A percentile compares a stretch with the other conserved stretches of the same genome.
These are phyloP conservation scores for Telmatochromis brichardi DNA, from an alignment of 2,113 vertebrate species.

Conservation along the genomic window DNA sequence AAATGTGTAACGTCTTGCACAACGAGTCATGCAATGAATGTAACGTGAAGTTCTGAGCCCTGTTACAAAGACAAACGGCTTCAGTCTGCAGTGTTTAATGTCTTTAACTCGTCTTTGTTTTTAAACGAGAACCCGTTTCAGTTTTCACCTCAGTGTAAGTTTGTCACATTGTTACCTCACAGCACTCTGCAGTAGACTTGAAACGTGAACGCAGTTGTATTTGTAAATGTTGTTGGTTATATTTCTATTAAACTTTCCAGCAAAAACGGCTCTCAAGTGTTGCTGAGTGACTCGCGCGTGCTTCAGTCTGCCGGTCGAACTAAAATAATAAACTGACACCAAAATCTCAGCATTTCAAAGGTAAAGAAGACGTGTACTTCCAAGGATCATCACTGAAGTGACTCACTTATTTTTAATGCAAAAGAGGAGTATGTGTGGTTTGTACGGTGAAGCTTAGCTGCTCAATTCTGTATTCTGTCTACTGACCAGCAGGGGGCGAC, in stretches of 20 bases:
- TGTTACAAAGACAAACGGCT: background rate
- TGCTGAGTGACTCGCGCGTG: background rate
- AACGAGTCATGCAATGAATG: background rate
- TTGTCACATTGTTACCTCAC: background rate
- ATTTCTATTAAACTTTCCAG: background rate
- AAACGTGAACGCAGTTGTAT: background rate
- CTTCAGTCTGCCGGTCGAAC: background rate
- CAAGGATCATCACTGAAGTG: background rate
- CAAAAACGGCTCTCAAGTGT: background rate
- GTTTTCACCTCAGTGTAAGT: background rate
- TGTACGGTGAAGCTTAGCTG: background rate
- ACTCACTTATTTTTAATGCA: background rate
- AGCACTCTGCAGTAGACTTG: background rate
- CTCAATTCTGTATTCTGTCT: background rate
- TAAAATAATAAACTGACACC: background rate
- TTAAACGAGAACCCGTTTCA: background rate
- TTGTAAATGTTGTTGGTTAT: background rate
- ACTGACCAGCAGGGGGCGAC: background rate
- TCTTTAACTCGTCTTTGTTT: background rate
- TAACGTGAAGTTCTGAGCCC: background rate
- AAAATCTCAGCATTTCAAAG: background rate
- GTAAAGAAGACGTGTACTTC: background rate
- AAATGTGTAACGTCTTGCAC: background rate
- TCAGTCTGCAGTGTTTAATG: background rate
- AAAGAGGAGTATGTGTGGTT: rapidly evolving